Conservation (phyloP, 2,888 invertebrate species). For the Epistrophella euchroma region DNA sequence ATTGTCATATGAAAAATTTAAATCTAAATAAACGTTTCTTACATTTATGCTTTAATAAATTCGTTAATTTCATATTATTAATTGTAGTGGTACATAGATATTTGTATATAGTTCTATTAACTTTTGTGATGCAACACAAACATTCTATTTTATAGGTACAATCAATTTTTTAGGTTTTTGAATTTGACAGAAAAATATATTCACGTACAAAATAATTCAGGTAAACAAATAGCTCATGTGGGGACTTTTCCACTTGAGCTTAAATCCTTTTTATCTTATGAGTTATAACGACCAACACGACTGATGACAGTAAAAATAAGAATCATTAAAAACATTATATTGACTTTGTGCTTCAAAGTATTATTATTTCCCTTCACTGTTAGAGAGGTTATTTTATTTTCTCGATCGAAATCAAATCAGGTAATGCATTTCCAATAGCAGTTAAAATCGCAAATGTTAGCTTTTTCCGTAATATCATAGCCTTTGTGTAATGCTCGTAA, state of each 20-base stretch:
- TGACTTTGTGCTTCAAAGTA: conserved; percentile 16
- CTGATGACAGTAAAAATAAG: neutral
- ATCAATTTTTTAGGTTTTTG: too few species aligned
- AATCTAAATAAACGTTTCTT: too few species aligned
- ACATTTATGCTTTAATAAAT: too few species aligned
- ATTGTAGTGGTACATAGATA: too few species aligned
- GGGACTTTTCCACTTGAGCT: neutral
- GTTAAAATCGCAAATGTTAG: conserved; percentile 3
- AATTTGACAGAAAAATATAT: too few species aligned
- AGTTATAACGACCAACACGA: too few species aligned
- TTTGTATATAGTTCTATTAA: too few species aligned
- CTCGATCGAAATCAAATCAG: conserved; percentile 1
- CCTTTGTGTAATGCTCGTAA: neutral
- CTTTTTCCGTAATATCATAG: neutral
- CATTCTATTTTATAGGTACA: too few species aligned
- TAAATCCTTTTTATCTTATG: neutral
- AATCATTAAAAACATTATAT: conserved; percentile 2
- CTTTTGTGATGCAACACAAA: too few species aligned
- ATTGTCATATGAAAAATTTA: too few species aligned
- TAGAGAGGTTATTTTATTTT: conserved; percentile 5
- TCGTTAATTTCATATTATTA: too few species aligned
- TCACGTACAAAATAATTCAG: neutral
- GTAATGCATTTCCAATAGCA: conserved; percentile 20
- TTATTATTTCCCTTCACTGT: neutral
- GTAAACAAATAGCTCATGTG: neutral